Conservation (phyloP, 2,888 invertebrate genomes). For the Kryphioiulus occultus region DNA sequence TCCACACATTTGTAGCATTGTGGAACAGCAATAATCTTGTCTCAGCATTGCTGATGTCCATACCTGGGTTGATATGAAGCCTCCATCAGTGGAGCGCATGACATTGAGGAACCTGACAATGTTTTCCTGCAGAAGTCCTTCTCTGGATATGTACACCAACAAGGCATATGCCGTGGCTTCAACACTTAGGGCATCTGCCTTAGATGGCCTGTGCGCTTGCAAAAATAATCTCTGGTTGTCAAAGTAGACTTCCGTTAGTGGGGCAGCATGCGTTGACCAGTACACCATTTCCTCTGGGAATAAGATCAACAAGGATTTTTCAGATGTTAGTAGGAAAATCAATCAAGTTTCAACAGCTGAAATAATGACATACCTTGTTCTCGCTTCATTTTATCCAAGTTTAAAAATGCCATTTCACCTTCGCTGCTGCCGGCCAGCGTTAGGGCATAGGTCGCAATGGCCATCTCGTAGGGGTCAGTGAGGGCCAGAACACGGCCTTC, state of each 20-base stretch:
- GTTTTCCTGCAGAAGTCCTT: conserved; percentile 57
- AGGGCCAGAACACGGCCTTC: conserved; percentile 60
- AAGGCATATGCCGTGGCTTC: conserved; percentile 65
- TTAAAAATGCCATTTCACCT: conserved; percentile 61
- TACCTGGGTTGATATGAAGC: conserved; percentile 59
- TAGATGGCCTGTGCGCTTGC: conserved; percentile 63
- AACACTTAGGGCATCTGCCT: conserved; percentile 64
- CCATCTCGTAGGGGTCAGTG: conserved; percentile 65
- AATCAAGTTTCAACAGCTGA: too few relatives aligned
- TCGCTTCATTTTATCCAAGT: conserved; percentile 58
- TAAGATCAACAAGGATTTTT: neutral
- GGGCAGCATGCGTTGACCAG: conserved; percentile 60
- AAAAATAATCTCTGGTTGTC: conserved; percentile 64
- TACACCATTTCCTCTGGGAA: conserved; percentile 62
- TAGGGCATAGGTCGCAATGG: conserved; percentile 66
- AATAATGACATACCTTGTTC: conserved; percentile 58
- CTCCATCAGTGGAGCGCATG: conserved; percentile 58
- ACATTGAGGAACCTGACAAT: conserved; percentile 60
- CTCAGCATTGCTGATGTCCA: neutral
- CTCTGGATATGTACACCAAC: conserved; percentile 60
- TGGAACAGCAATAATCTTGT: too few relatives aligned
- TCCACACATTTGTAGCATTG: neutral
- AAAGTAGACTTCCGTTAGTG: conserved; percentile 57
- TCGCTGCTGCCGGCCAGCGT: conserved; percentile 62
- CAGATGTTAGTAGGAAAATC: too few relatives aligned